Conservation (phyloP, 2,797 vertebrate genomes). For the Malacoctenus gilli region DNA sequence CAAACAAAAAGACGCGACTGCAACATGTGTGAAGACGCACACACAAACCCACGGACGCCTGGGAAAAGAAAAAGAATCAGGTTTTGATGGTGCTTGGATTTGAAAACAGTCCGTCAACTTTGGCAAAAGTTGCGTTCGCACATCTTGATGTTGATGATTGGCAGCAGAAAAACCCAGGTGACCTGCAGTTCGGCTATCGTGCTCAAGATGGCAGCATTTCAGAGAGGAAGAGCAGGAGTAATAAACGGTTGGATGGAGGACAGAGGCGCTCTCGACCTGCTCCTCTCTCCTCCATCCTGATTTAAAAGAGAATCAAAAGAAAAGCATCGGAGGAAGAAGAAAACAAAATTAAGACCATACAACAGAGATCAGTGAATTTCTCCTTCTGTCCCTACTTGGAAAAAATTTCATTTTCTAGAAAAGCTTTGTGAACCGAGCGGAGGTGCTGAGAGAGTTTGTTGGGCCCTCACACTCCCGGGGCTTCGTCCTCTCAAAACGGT, state of each 20-base stretch:
- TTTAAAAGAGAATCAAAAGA: constrained; percentile 31
- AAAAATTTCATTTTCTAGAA: constrained; percentile 68
- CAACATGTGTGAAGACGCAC: constrained; percentile 86
- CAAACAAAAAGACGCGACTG: constrained; percentile 72
- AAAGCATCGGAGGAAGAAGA: constrained; percentile 23
- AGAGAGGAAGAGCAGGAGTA: constrained; percentile 22
- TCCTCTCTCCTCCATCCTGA: constrained; percentile 61
- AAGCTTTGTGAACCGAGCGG: constrained; percentile 79
- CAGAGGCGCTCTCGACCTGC: constrained; percentile 30
- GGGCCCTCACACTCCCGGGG: constrained; percentile 37
- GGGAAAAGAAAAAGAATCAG: constrained; percentile 82
- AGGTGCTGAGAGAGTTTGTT: constrained; percentile 69
- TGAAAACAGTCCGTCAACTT: constrained; percentile 81
- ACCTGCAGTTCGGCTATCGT: constrained; percentile 80
- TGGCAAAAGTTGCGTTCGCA: constrained; percentile 82
- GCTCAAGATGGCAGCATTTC: constrained; percentile 74
- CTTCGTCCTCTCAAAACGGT: constrained; percentile 62
- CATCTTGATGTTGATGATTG: constrained; percentile 79
- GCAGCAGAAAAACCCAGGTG: constrained; percentile 76
- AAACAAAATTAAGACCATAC: constrained; percentile 53
- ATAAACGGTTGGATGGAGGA: constrained; percentile 40
- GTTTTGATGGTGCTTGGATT: constrained; percentile 27
- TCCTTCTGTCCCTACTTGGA: constrained; percentile 69
- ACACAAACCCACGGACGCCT: constrained; percentile 79
- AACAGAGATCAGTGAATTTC: constrained; percentile 56